A percentile compares a stretch with the other conserved stretches of the same genome.
phyloP scores from a whole-genome alignment of 2,797 vertebrate genomes.

The Schizothorax lantsangensis region DNA sequence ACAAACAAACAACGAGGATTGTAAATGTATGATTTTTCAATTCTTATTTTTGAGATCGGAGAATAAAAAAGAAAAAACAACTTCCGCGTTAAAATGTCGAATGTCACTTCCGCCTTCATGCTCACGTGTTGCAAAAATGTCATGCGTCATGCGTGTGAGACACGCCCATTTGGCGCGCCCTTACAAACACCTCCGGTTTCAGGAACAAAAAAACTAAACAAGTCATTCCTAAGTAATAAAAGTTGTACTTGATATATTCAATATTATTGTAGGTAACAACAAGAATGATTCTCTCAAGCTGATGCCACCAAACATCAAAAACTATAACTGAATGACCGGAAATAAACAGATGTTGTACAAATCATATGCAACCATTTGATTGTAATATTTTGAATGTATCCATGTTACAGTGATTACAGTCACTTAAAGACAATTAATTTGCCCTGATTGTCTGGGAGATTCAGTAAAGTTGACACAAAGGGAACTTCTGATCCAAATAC shows the following conservation, averaged over 20 bases:
- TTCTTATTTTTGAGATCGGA: constrained; percentile 68
- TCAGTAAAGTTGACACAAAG: background rate
- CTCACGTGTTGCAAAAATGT: constrained; percentile 60
- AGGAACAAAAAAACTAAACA: background rate
- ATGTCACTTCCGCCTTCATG: constrained; percentile 70
- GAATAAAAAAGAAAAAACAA: constrained; percentile 62
- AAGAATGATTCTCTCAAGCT: background rate
- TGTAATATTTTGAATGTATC: background rate
- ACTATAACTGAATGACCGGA: background rate
- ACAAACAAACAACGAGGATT: constrained; percentile 43
- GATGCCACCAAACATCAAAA: background rate
- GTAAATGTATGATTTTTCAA: background rate
- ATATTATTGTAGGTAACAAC: background rate
- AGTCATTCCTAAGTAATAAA: background rate
- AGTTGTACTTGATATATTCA: background rate
- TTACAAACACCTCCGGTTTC: background rate
- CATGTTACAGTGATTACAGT: background rate
- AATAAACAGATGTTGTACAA: background rate
- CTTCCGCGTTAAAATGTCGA: constrained; percentile 82
- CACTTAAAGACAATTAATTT: background rate
- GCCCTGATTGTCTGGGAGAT: background rate
- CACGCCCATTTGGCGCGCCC: constrained; percentile 13
- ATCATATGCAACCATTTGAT: background rate
- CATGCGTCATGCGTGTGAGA: constrained; percentile 37
- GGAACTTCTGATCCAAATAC: background rate